Base-by-base conservation (phyloP, 2,797 vertebrate species). In the Microcaecilia unicolor region DNA sequence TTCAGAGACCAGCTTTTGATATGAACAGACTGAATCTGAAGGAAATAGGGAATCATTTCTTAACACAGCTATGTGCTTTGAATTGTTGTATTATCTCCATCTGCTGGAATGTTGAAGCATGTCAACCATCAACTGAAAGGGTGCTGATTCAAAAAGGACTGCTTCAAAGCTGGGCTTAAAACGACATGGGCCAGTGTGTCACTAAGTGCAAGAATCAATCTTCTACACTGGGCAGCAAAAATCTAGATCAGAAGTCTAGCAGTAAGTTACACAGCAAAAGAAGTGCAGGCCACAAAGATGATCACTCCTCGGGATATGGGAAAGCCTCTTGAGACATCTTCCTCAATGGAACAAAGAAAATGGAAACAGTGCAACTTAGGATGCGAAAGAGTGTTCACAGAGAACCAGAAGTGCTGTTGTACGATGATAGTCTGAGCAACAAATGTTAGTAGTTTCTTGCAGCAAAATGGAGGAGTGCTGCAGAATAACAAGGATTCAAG, bases 121-220 rank as follows among this genome's bases (percentile, higher is more conserved):
- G 72, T 60, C 65, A 69, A 70, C 41, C 79, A 80, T 81, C 74
- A 74, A 84, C 78, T 80, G 64, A 76, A 54, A 83, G 86, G 80
- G 54, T 68, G 83, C 75, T 41, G 37, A 73, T 82, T 56, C 87
- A 78, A 77, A 79, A 80, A 58, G 73, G 67, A 64, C 67, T 10
- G 8, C 51, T 61, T 44, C 73, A 59, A 74, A 53, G 54, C 69
- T 51, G 60, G 75, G 72, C 54, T 57, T 36, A 27, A 65, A 66
- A 34, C 72, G 83, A 76, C 87, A 99, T 99, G 96, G 96, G 96
- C 85, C 96, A 99, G 92, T 99, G 96, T 42, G 93, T 99, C 89
- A 98, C 91, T 22, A 99, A 99, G 84, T 99, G 96, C 72, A 99
- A 97, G 76, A 98, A 99, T 66, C 96, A 95, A 25, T 91, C 96